Percentiles rank a stretch among this genome's conserved stretches.
Evolutionary conservation across 2,888 invertebrate species (phyloP).

Genomic region (Apamea monoglypha): DNA sequence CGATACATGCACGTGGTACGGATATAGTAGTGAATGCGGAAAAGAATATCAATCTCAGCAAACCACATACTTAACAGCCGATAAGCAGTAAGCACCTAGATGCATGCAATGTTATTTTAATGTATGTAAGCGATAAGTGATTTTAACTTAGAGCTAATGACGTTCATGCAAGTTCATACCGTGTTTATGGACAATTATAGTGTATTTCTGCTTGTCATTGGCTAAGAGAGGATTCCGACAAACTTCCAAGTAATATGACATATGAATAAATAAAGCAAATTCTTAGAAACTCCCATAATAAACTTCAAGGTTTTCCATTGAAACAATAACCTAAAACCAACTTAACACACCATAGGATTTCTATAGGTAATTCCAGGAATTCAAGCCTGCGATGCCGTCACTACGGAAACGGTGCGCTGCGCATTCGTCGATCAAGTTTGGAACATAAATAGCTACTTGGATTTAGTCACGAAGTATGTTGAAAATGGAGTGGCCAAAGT

Average conservation of each 20-base stretch:
- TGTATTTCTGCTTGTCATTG: slow-evolving; percentile 17
- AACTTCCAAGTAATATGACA: slow-evolving; percentile 26
- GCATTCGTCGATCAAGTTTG: slow-evolving; percentile 75
- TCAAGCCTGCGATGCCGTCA: slow-evolving; percentile 69
- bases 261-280: slow-evolving; percentile 23
- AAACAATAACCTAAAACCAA: slow-evolving; percentile 50
- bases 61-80: slow-evolving; percentile 37
- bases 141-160: slow-evolving; percentile 7
- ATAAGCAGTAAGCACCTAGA: slow-evolving; percentile 25
- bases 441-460: slow-evolving; percentile 73
- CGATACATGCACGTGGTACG: slow-evolving; percentile 38
- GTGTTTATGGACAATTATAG: slow-evolving; percentile 6
- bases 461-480: slow-evolving; percentile 29
- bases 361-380: slow-evolving; percentile 64
- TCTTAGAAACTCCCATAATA: slow-evolving; percentile 32
- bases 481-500: slow-evolving; percentile 12
- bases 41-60: slow-evolving; percentile 44
- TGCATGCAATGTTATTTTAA: slow-evolving; percentile 21
- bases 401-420: slow-evolving; percentile 72
- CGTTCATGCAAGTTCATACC: neutral
- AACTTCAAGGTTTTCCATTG: slow-evolving; percentile 18
- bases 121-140: neutral
- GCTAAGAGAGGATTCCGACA: slow-evolving; percentile 13
- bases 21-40: slow-evolving; percentile 54
- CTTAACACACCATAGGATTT: slow-evolving; percentile 49